A percentile compares a stretch with the other conserved stretches of the same genome.
These are phyloP conservation scores for Hippocampus kuda DNA, from an alignment of 2,797 vertebrate species.

Conservation along the genomic window DNA sequence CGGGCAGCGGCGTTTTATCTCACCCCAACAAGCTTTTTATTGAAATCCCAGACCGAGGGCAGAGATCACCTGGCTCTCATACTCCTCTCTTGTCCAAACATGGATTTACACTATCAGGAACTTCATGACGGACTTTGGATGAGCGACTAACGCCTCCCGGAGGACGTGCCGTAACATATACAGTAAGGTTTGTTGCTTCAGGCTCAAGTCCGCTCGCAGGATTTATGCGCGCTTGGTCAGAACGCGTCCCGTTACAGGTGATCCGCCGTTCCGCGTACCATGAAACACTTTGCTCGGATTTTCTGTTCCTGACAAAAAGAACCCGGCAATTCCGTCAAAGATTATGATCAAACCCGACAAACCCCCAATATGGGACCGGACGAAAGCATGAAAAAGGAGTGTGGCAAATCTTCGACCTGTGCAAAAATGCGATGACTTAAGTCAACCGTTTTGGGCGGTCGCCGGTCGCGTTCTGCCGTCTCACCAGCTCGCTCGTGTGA, in stretches of 20 bases:
- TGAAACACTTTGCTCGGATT: slow-evolving; percentile 14
- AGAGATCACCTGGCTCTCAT: slow-evolving; percentile 18
- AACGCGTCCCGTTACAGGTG: slow-evolving; percentile 13
- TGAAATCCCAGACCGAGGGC: slow-evolving; percentile 14
- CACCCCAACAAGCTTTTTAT: slow-evolving; percentile 16
- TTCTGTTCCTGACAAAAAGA: slow-evolving; percentile 8
- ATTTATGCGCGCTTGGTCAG: slow-evolving; percentile 6
- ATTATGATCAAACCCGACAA: slow-evolving; percentile 34
- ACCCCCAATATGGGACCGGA: slow-evolving; percentile 35
- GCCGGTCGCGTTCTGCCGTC: slow-evolving; percentile 18
- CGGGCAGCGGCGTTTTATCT: slow-evolving; percentile 14
- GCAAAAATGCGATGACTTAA: slow-evolving; percentile 49
- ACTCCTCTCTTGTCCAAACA: slow-evolving; percentile 13
- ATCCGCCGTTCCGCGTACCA: slow-evolving; percentile 19
- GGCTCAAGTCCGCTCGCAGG: slow-evolving; percentile 5
- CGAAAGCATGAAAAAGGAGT: slow-evolving; percentile 31
- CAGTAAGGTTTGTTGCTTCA: slow-evolving; percentile 5
- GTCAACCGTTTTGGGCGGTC: slow-evolving; percentile 44
- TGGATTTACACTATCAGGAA: slow-evolving; percentile 15
- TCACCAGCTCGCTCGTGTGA: slow-evolving; percentile 46
- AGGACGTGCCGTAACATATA: slow-evolving; percentile 15
- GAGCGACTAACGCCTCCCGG: slow-evolving; percentile 7
- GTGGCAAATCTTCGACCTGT: slow-evolving; percentile 31
- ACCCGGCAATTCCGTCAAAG: slow-evolving; percentile 15
- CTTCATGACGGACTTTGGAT: slow-evolving; percentile 5